Percentiles rank a stretch among this genome's conserved stretches.
phyloP scores from a whole-genome alignment of 2,797 vertebrate genomes.

The Buphagus erythrorhynchus region DNA sequence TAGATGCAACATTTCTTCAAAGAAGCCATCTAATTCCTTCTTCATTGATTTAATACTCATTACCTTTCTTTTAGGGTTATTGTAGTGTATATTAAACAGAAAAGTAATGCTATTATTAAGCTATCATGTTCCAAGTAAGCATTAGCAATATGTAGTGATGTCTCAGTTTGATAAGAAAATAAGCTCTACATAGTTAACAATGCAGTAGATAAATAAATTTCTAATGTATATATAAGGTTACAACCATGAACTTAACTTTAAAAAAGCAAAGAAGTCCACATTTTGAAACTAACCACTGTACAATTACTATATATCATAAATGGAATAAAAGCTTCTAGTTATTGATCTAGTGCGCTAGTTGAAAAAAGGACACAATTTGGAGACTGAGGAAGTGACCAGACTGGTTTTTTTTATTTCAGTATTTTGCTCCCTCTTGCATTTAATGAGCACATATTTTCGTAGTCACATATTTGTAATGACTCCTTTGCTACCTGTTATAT shows the following conservation, averaged over 20 bases:
- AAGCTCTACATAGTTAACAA: neutral
- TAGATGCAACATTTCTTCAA: neutral
- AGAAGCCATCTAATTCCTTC: neutral
- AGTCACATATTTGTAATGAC: neutral
- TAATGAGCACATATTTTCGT: neutral
- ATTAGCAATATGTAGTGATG: neutral
- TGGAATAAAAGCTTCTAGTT: neutral
- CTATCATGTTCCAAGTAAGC: neutral
- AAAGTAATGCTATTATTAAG: neutral
- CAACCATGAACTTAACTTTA: neutral
- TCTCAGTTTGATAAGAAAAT: neutral
- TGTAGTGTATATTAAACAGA: neutral
- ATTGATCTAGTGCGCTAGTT: neutral
- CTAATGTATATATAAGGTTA: neutral
- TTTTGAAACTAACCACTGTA: neutral
- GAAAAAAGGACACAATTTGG: neutral
- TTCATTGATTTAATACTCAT: neutral
- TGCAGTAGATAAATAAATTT: neutral
- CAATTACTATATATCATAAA: neutral
- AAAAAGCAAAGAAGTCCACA: neutral
- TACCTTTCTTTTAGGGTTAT: neutral
- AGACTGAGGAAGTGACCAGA: neutral
- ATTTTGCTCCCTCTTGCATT: neutral
- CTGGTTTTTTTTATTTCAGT: neutral
- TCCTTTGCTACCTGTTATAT: neutral